These are phyloP conservation scores for Megaleporinus macrocephalus DNA, from an alignment of 2,113 vertebrate genomes.

Conservation along the genomic window DNA sequence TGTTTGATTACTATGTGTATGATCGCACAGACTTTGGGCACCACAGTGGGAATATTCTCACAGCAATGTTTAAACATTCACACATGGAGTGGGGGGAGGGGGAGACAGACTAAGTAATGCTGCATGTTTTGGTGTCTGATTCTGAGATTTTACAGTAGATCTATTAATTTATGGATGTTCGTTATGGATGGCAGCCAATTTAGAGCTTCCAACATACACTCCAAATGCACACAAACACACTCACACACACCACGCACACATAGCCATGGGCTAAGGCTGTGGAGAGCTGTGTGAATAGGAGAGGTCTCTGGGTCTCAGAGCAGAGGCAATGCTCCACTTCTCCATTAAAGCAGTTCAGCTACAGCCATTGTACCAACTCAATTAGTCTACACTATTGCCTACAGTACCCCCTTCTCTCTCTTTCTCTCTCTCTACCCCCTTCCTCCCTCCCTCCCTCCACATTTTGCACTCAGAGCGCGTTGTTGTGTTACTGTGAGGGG, in stretches of 20 bases:
- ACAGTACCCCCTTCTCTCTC: background rate
- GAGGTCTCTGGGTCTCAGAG: slow-evolving; percentile 40
- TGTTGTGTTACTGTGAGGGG: slow-evolving; percentile 47
- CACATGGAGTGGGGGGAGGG: background rate
- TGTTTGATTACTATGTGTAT: background rate
- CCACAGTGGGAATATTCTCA: slow-evolving; percentile 5
- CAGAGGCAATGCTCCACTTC: slow-evolving; percentile 37
- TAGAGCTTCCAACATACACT: slow-evolving; percentile 7
- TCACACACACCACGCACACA: slow-evolving; percentile 34
- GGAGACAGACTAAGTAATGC: slow-evolving; percentile 40
- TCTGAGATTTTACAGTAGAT: slow-evolving; percentile 31
- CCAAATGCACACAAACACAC: slow-evolving; percentile 36
- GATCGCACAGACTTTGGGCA: background rate
- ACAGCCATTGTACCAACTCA: slow-evolving; percentile 31
- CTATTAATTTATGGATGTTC: slow-evolving; percentile 37
- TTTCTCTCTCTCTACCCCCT: background rate
- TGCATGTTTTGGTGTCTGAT: background rate
- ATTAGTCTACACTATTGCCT: slow-evolving; percentile 22
- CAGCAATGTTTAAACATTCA: background rate
- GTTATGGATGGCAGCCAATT: slow-evolving; percentile 26
- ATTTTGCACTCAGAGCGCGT: background rate
- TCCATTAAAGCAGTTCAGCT: slow-evolving; percentile 41
- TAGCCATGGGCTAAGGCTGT: slow-evolving; percentile 39
- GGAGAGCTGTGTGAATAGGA: slow-evolving; percentile 37
- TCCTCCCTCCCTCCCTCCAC: background rate